Base-by-base conservation (phyloP, 1,140 invertebrate species). In the Formica selysi region DNA sequence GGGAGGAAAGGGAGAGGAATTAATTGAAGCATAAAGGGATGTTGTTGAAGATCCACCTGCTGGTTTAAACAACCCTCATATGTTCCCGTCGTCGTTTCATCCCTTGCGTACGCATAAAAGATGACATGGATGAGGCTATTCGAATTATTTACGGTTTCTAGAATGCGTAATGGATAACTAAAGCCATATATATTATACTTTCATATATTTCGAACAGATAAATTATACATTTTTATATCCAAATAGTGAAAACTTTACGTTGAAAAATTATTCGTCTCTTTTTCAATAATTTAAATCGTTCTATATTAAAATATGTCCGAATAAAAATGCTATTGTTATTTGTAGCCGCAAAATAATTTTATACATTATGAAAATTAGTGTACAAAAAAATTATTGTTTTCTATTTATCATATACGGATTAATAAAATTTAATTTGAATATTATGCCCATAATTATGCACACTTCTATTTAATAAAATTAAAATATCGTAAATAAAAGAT, bases 11-110 rank as follows among this genome's bases (percentile, higher is more conserved):
- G 44, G 54, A 86, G 70, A 79, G 54, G 87, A 73, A 94, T 92
- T 94, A 94, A 94, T 94, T 93, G 93, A 92, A 79, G 91, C 87
- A 94, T 92, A 93, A 93, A 93, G 91, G 83, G 92, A 87, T 93
- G 91, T 87, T 91, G 88, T 90, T 89, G 86, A 90, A 91, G 90
- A 93, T 95, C 92, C 94, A 94, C 94, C 94, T 94, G 93, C 94
- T 89, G 84, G 57, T 68, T 86, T 54, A 65, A 85, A 78, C 86
- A 87, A 87, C 86, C 90, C 88, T 76, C 61, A 38, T 85, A 79
- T 67, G 93, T 92, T 86, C 85, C 91, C 94, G 94, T 93, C 83
- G 87, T 90, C 59, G 22, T 89, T 29, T 87, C 86, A 74, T 76
- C 85, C 85, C 85, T 76, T 74, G 65, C 84, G 79, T 86, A 85